Evolutionary conservation across 2,888 invertebrate species (phyloP).

Genomic region (Griposia aprilina): DNA sequence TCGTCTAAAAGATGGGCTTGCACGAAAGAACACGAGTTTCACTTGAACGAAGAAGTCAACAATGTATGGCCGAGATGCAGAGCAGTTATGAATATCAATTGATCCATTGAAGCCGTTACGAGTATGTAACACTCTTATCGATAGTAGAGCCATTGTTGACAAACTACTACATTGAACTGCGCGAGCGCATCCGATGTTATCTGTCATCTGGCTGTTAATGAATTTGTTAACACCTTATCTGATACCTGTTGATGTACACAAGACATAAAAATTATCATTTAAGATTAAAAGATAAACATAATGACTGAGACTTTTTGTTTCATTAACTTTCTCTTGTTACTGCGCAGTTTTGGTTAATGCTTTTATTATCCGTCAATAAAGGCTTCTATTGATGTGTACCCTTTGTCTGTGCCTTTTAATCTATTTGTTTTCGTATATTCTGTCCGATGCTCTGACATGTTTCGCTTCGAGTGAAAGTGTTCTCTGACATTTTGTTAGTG

Average conservation of each 20-base stretch:
- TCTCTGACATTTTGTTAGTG: constrained; percentile 76
- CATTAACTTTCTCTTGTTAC: constrained; percentile 73
- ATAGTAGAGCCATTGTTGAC: constrained; percentile 68
- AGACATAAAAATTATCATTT: constrained; percentile 22
- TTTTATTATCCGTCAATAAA: constrained; percentile 70
- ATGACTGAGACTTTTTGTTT: constrained; percentile 53
- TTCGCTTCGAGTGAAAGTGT: constrained; percentile 74
- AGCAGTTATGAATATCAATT: constrained; percentile 80
- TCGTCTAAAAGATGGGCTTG: not conserved
- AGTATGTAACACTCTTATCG: constrained; percentile 73
- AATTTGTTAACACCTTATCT: constrained; percentile 48
- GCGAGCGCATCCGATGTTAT: constrained; percentile 51
- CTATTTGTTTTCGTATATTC: constrained; percentile 69
- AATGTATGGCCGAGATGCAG: constrained; percentile 67
- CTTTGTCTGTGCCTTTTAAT: constrained; percentile 66
- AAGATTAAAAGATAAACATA: constrained; percentile 48
- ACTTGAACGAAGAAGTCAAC: constrained; percentile 53
- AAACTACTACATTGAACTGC: constrained; percentile 51
- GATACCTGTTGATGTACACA: constrained; percentile 39
- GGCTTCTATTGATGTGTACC: constrained; percentile 67
- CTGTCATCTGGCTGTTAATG: constrained; percentile 45
- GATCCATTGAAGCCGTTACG: constrained; percentile 77
- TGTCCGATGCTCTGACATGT: constrained; percentile 57
- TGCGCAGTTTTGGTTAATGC: constrained; percentile 65
- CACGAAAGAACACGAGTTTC: constrained; percentile 25